Evolutionary conservation across 2,888 invertebrate genomes (phyloP).

Genomic region (Operophtera brumata): DNA sequence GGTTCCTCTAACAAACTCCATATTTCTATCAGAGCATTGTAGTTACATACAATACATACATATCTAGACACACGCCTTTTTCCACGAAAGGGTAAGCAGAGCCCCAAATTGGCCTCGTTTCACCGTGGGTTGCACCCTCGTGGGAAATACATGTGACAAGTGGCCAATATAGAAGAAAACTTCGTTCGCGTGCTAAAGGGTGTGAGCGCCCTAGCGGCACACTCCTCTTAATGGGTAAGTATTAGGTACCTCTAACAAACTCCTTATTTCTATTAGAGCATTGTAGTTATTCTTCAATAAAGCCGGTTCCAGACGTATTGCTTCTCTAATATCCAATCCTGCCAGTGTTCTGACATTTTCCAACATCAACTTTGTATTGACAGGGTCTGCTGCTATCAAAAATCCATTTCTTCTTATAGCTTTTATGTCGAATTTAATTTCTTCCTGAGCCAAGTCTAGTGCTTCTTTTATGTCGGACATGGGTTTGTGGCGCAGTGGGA

Average conservation of each 20-base stretch:
- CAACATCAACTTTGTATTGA: slow-evolving; percentile 79
- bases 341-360: slow-evolving; percentile 76
- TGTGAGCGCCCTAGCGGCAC: too few species aligned
- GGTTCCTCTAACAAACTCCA: too few species aligned
- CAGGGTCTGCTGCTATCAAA: slow-evolving; percentile 80
- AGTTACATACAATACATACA: not conserved
- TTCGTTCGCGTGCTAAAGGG: too few species aligned
- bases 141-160: too few species aligned
- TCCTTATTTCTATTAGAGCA: slow-evolving; percentile 76
- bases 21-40: too few species aligned
- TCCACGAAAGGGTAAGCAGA: too few species aligned
- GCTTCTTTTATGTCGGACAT: slow-evolving; percentile 76
- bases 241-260: slow-evolving; percentile 75
- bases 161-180: too few species aligned
- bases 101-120: too few species aligned
- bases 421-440: slow-evolving; percentile 77
- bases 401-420: slow-evolving; percentile 81
- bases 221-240: too few species aligned
- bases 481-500: slow-evolving; percentile 66
- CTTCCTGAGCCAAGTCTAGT: slow-evolving; percentile 75
- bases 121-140: too few species aligned
- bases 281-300: slow-evolving; percentile 82
- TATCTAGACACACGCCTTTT: too few species aligned
- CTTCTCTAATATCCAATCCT: slow-evolving; percentile 78
- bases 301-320: slow-evolving; percentile 80